A percentile compares a stretch with the other conserved stretches of the same genome.
Evolutionary conservation across 2,888 invertebrate genomes (phyloP).

Genomic region (Ornithoptera alexandrae): DNA sequence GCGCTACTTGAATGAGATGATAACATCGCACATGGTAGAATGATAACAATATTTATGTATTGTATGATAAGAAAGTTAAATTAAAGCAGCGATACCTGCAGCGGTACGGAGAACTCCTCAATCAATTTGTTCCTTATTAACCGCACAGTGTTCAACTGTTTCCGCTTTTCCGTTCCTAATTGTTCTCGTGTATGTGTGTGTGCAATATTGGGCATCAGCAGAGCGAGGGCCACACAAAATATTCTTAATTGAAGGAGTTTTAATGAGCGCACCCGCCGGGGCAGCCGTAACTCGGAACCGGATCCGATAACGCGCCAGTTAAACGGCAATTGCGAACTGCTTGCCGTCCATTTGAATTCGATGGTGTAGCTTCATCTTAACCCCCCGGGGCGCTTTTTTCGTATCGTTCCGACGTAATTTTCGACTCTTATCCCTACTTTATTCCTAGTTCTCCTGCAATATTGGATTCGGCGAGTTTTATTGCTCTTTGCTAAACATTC

Average conservation of each 20-base stretch:
- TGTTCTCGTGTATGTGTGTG: no score
- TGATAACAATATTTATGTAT: no score
- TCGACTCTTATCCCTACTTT: slow-evolving; percentile 47
- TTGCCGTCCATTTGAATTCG: slow-evolving; percentile 37
- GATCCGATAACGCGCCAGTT: neutral
- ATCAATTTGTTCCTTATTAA: no score
- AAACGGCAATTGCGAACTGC: slow-evolving; percentile 17
- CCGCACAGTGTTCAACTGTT: no score
- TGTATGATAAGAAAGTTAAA: no score
- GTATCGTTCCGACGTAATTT: slow-evolving; percentile 47
- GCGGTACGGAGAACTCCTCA: no score
- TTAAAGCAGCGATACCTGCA: no score
- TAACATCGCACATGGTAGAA: no score
- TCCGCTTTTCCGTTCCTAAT: no score
- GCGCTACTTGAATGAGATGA: no score
- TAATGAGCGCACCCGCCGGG: slow-evolving; percentile 7
- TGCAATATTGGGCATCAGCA: no score
- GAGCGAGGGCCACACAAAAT: no score
- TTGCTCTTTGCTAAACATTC: slow-evolving; percentile 42
- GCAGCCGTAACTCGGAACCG: neutral
- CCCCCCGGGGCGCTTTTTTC: slow-evolving; percentile 43
- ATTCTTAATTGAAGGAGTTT: neutral
- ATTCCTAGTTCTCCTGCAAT: slow-evolving; percentile 39
- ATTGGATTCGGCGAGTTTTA: slow-evolving; percentile 44
- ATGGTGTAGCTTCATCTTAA: slow-evolving; percentile 43